Conservation (phyloP, 2,113 vertebrate species). For the Suricata suricatta region DNA sequence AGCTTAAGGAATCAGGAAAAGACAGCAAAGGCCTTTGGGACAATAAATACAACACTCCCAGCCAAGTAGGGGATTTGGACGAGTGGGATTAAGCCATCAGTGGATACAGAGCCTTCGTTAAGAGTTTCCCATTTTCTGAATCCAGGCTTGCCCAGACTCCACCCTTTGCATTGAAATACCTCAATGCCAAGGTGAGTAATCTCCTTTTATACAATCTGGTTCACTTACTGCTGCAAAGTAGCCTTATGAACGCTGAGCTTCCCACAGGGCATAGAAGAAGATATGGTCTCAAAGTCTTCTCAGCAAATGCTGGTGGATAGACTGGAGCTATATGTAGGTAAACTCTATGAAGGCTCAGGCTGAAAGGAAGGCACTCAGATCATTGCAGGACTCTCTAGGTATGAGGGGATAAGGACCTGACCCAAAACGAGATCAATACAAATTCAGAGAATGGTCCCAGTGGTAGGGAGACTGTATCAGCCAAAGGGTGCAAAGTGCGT, state of each 20-base stretch:
- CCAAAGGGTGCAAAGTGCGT: neutral
- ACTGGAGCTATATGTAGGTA: accelerated
- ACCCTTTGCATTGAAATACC: neutral
- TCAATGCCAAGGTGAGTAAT: neutral
- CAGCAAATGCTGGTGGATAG: neutral
- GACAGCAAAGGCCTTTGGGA: neutral
- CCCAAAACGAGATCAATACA: neutral
- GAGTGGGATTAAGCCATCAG: neutral
- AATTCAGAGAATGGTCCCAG: neutral
- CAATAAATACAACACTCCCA: neutral
- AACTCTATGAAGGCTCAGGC: neutral
- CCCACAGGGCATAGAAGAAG: neutral
- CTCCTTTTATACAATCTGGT: neutral
- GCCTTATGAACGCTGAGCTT: neutral
- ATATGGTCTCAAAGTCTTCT: neutral
- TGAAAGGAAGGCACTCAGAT: neutral
- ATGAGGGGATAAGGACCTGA: neutral
- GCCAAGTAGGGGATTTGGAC: neutral
- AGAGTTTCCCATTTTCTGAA: neutral
- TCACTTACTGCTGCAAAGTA: neutral
- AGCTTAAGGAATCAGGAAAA: neutral
- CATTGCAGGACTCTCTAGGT: neutral
- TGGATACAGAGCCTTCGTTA: neutral
- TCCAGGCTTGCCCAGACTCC: neutral
- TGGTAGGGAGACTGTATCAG: accelerated